These are phyloP conservation scores for Hirundo rustica DNA, from an alignment of 2,797 vertebrate genomes.

Conservation along the genomic window DNA sequence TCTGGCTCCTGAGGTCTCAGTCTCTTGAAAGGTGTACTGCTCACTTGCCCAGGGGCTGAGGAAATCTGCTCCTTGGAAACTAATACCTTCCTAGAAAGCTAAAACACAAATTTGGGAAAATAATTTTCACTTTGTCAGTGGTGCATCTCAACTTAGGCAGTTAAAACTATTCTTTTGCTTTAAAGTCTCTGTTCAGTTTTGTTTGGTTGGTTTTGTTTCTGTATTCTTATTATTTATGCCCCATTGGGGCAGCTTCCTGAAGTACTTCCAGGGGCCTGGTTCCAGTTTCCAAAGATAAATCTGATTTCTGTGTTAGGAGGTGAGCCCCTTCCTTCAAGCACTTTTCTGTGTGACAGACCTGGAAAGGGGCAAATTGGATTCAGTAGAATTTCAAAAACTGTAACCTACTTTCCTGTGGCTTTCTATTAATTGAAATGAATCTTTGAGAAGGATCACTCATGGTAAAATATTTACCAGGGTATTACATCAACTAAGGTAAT, in stretches of 20 bases:
- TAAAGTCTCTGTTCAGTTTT: not conserved
- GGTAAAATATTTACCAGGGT: not conserved
- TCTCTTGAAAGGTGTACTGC: not conserved
- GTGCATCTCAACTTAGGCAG: not conserved
- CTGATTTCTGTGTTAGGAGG: not conserved
- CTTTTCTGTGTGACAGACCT: not conserved
- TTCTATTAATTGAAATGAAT: not conserved
- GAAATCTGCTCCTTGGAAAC: not conserved
- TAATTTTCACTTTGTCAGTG: not conserved
- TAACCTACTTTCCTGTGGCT: not conserved
- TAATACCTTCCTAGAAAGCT: not conserved
- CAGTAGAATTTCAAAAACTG: not conserved
- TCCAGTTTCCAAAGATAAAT: not conserved
- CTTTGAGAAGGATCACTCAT: not conserved
- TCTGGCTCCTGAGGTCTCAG: not conserved
- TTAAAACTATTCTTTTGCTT: not conserved
- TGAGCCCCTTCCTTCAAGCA: not conserved
- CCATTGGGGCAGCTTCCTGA: not conserved
- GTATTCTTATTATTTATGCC: not conserved
- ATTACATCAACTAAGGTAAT: not conserved
- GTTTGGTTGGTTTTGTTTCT: not conserved
- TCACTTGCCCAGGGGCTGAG: not conserved
- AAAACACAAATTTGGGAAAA: not conserved
- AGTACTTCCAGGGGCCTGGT: not conserved
- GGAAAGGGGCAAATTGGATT: not conserved